These are phyloP conservation scores for Archilochus colubris DNA, from an alignment of 2,113 vertebrate species.

Conservation along the genomic window DNA sequence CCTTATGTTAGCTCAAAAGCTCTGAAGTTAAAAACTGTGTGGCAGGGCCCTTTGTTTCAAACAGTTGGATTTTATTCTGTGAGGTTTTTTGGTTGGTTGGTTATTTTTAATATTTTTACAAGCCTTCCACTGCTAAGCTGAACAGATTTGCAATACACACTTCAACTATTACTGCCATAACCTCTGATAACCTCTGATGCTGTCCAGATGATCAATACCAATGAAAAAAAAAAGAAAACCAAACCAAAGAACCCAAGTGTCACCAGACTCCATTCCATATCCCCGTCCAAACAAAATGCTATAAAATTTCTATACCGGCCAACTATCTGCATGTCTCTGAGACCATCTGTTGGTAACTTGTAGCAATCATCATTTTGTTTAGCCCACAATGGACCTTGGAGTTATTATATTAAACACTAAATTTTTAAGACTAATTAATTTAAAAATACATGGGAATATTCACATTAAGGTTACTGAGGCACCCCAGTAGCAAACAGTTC, in stretches of 20 bases:
- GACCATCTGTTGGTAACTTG: background rate
- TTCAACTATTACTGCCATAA: background rate
- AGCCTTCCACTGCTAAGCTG: background rate
- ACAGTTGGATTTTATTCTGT: background rate
- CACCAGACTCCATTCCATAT: background rate
- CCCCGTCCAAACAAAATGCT: background rate
- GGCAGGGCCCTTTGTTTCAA: background rate
- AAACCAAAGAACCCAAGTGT: background rate
- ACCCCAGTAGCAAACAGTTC: background rate
- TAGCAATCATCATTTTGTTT: background rate
- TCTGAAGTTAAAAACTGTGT: background rate
- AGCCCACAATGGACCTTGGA: background rate
- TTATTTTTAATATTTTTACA: background rate
- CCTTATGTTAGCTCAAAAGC: background rate
- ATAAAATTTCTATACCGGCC: conserved; percentile 3
- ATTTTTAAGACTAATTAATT: background rate
- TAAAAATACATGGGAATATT: background rate
- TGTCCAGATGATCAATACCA: background rate
- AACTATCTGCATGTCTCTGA: background rate
- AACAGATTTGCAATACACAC: background rate
- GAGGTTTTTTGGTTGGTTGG: fast-evolving
- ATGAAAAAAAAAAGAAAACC: background rate
- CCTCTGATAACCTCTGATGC: background rate
- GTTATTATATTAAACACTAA: background rate
- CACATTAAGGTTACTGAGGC: background rate